Base-by-base conservation (phyloP, 2,797 vertebrate species). In the Malurus splendens region DNA sequence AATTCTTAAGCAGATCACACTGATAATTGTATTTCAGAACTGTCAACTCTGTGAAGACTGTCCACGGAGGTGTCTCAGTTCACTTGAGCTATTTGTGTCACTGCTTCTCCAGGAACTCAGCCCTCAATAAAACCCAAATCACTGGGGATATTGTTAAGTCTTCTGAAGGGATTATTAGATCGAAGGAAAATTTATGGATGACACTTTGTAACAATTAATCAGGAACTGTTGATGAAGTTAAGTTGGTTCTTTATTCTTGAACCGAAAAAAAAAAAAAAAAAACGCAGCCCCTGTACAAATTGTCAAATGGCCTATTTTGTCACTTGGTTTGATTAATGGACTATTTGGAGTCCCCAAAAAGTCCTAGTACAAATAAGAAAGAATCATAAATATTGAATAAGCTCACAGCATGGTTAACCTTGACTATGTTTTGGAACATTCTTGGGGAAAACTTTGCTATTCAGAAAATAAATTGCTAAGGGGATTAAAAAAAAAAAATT, bases 1-100 rank as follows among this genome's bases (percentile, higher is more conserved):
- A 98, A 98, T 99, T 98, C 98, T 98, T 98, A 98, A 98, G 98
- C 98, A 98, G 98, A 98, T 98, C 98, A 98, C 97, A 98, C 98
- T 98, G 98, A 98, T 99, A 98, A 98, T 99, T 98, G 98, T 98
- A 97, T 98, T 98, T 99, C 98, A 98, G 98, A 98, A 97, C 98
- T 98, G 98, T 98, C 98, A 98, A 96, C 96, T 95, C 95, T 82
- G 95, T 96, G 97, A 98, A 97, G 95, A 97, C 98, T 98, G 98
- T 98, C 98, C 98, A 96, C 97, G 93, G 97, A 97, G 98, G 98
- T 97, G 95, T 95, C 95, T 95, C 90, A 80, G 96, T 98, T 97
- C 97, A 96, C 97, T 97, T 95, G 97, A 97, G 98, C 97, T 97
- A 96, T 98, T 97, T 98, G 97, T 98, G 98, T 98, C 98, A 97